These are phyloP conservation scores for Leucopsar rothschildi DNA, from an alignment of 2,113 vertebrate genomes.

Conservation along the genomic window DNA sequence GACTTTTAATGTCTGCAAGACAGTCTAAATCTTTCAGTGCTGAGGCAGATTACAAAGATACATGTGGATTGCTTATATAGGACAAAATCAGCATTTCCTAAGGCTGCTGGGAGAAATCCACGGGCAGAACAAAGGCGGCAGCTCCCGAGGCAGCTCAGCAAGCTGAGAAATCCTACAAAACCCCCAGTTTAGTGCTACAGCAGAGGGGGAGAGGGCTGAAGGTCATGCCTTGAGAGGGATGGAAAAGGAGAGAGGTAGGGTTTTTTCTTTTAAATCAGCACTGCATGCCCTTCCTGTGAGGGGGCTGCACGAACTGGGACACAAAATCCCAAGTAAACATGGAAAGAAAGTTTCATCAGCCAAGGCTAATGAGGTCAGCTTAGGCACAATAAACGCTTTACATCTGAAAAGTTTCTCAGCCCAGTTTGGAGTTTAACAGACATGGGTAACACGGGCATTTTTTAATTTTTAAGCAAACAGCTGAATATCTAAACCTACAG, in stretches of 20 bases:
- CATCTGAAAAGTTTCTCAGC: neutral
- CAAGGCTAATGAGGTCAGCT: neutral
- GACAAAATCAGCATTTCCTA: neutral
- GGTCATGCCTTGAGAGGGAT: neutral
- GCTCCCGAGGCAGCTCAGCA: neutral
- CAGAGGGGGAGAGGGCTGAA: neutral
- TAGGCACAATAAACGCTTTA: neutral
- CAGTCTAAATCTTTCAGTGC: neutral
- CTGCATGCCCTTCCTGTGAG: neutral
- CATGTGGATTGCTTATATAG: neutral
- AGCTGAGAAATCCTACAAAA: neutral
- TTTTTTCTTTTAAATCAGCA: neutral
- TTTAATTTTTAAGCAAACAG: neutral
- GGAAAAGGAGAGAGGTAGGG: neutral
- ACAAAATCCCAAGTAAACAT: neutral
- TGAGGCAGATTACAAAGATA: neutral
- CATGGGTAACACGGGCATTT: neutral
- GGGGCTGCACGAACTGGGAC: neutral
- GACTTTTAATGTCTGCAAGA: neutral
- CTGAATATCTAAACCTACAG: neutral
- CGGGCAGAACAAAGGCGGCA: neutral
- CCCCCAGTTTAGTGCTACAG: rapidly evolving
- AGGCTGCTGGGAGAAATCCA: neutral
- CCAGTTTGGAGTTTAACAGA: neutral
- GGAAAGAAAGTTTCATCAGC: neutral